A percentile compares a stretch with the other conserved stretches of the same genome.
phyloP scores from a whole-genome alignment of 1,140 invertebrate species.

The Cyclargus thomasi region DNA sequence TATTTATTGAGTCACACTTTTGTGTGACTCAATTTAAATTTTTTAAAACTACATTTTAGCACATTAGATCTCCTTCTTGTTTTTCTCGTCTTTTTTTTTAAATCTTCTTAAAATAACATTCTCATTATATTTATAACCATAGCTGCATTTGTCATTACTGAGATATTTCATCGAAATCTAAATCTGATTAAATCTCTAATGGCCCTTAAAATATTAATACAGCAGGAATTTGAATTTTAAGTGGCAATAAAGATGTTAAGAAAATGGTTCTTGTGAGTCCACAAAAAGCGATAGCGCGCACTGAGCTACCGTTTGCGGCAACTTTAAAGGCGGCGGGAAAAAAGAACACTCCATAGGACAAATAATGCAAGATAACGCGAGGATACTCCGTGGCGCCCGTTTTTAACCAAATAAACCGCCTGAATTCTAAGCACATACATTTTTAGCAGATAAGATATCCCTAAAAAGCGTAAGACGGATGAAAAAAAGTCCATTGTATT shows the following conservation, averaged over 20 bases:
- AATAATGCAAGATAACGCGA: conserved; percentile 64
- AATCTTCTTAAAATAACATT: not conserved
- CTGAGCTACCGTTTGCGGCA: conserved; percentile 58
- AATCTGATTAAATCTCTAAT: conserved; percentile 45
- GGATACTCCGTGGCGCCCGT: conserved; percentile 43
- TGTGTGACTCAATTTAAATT: too few relatives aligned
- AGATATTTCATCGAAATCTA: conserved; percentile 34
- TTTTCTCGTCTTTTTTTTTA: too few relatives aligned
- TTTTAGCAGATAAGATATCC: conserved; percentile 19
- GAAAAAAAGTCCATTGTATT: conserved; percentile 22
- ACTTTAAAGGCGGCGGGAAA: conserved; percentile 55
- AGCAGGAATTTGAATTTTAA: conserved; percentile 28
- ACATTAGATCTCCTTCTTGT: too few relatives aligned
- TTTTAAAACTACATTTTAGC: too few relatives aligned
- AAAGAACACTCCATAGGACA: conserved; percentile 65
- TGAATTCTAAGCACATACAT: not conserved
- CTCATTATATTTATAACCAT: not conserved
- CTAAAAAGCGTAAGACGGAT: conserved; percentile 7
- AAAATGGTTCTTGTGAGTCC: conserved; percentile 40
- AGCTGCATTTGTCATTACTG: conserved; percentile 7
- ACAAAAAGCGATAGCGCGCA: conserved; percentile 40
- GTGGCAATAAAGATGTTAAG: conserved; percentile 45
- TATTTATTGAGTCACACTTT: too few relatives aligned
- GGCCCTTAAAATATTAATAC: conserved; percentile 32
- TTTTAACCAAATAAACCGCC: conserved; percentile 46